Percentiles rank a stretch among this genome's conserved stretches.
Conservation (phyloP, 2,797 vertebrate genomes). For the Ptychobarbus kaznakovi region DNA sequence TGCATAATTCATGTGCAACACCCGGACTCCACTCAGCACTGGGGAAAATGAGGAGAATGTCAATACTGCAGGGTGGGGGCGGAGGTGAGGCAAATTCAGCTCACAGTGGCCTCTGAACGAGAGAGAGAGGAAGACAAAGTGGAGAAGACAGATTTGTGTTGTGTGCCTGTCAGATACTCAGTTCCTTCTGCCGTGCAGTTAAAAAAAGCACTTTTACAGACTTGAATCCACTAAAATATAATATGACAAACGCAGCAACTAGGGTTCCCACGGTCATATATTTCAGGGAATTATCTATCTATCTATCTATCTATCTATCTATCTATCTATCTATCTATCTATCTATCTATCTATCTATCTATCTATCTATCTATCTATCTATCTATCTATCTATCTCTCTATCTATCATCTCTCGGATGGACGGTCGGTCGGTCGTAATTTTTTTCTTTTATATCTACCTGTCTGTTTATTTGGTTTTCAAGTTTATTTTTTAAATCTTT, state of each 20-base stretch:
- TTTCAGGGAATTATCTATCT: neutral
- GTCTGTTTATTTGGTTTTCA: neutral
- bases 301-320: neutral
- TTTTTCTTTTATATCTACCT: neutral
- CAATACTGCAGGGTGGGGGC: constrained; percentile 76
- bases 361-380: neutral
- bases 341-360: neutral
- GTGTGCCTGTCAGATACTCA: constrained; percentile 13
- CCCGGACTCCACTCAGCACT: constrained; percentile 78
- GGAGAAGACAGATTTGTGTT: constrained; percentile 36
- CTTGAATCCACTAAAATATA: neutral
- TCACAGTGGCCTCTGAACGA: constrained; percentile 24
- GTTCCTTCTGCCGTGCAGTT: constrained; percentile 24
- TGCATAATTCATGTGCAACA: constrained; percentile 83
- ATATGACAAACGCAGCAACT: neutral
- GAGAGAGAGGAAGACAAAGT: constrained; percentile 64
- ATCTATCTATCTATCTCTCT: neutral
- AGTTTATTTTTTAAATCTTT: neutral
- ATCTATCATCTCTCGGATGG: too few relatives aligned
- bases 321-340: too few relatives aligned
- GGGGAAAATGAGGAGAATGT: constrained; percentile 81
- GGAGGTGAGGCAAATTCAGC: constrained; percentile 60
- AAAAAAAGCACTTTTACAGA: constrained; percentile 4
- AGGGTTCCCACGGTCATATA: neutral
- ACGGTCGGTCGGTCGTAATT: too few relatives aligned